A percentile compares a stretch with the other conserved stretches of the same genome.
Evolutionary conservation across 2,888 invertebrate species (phyloP).

Genomic region (Cremastobaeus sp.): DNA sequence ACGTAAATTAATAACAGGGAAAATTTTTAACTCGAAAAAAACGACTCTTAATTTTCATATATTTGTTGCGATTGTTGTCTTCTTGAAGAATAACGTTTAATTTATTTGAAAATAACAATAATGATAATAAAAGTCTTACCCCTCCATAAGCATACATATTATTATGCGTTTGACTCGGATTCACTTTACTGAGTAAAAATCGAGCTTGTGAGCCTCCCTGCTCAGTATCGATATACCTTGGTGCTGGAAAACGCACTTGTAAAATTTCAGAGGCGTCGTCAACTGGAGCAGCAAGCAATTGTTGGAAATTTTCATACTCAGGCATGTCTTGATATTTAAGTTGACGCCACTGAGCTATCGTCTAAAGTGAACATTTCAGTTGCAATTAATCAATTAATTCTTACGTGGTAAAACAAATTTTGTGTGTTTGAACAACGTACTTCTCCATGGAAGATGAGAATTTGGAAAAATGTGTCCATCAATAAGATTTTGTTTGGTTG

Average conservation of each 20-base stretch:
- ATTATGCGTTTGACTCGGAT: conserved; percentile 99
- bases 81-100: background rate
- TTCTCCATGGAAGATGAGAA: conserved; percentile 99
- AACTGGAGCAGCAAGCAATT: conserved; percentile 95
- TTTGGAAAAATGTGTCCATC: conserved; percentile 99
- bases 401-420: too few species aligned
- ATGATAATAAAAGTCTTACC: conserved; percentile 81
- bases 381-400: background rate
- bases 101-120: background rate
- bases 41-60: too few species aligned
- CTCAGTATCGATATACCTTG: conserved; percentile 98
- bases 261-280: conserved; percentile 99
- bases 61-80: background rate
- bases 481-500: conserved; percentile 97
- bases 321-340: conserved; percentile 97
- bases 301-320: conserved; percentile 98
- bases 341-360: conserved; percentile 98
- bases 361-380: conserved; percentile 80
- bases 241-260: conserved; percentile 97
- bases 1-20: too few species aligned
- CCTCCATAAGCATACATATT: conserved; percentile 98
- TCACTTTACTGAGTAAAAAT: conserved; percentile 98
- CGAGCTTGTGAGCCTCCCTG: conserved; percentile 99
- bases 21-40: too few species aligned
- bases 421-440: too few species aligned